Base-by-base conservation (phyloP, 2,113 vertebrate genomes). In the Pampusana beccarii region DNA sequence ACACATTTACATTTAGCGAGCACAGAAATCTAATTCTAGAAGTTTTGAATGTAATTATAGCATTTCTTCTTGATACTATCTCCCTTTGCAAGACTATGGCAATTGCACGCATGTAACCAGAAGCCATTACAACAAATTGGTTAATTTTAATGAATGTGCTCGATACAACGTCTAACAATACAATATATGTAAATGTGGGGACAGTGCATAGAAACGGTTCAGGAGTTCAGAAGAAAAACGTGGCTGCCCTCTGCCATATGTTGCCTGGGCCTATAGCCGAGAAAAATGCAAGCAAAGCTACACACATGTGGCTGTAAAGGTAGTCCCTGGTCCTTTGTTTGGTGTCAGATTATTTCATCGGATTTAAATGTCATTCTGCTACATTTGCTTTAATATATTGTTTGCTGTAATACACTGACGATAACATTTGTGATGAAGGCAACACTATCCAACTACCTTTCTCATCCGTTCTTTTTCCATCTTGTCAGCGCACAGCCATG, bases 61-160 rank as follows among this genome's bases (percentile, higher is more conserved):
- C 38, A 10, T 69, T 75, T 77, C 71, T 88, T n/a, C 65, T 90
- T 69, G 42, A 51, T 75, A 72, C 69, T 5, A 16, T 75, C 58
- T 80, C 74, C 51, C 57, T 64, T 64, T 5, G 40, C 91, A 70
- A 87, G 95, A 82, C 51, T 13, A 6, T 53, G 48, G 92, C 92
- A 96, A 93, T 74, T 72, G 93, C 57, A 56, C 88, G 87, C 53
- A 7, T 65, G 50, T 62, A 96, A 94, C 67, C 56, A 84, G 79
- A 90, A 95, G 92, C 70, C 95, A 83, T 87, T 94, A 90, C 80
- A 95, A 86, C 89, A 95, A 86, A 86, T 8, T 91, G 74, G 93
- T 88, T 96, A 61, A 94, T 97, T 95, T 95, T 89, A 85, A 85
- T 50, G 53, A 93, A 90, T 21, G 7, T 24, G 56, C 58, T 90